phyloP scores from a whole-genome alignment of 2,888 invertebrate species.

The Agrilus biguttatus region DNA sequence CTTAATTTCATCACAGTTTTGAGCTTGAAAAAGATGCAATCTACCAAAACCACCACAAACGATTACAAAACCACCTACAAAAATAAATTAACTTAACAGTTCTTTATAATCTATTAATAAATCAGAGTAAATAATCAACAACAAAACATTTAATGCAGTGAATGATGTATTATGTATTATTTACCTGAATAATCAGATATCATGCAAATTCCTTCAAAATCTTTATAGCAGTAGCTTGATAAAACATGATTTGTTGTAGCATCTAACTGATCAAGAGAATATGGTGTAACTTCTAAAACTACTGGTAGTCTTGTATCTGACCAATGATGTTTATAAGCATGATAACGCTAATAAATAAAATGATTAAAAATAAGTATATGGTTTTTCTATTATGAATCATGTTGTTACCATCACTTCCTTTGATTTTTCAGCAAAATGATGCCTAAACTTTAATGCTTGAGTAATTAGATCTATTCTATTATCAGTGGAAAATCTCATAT shows the following conservation, averaged over 20 bases:
- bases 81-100: not conserved
- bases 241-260: slow-evolving; percentile 69
- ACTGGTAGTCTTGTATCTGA: slow-evolving; percentile 81
- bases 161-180: not conserved
- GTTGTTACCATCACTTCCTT: slow-evolving; percentile 59
- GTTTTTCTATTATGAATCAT: not conserved
- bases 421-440: slow-evolving; percentile 66
- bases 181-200: slow-evolving; percentile 71
- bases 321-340: slow-evolving; percentile 94
- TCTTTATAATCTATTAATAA: not conserved
- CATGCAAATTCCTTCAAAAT: slow-evolving; percentile 66
- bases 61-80: slow-evolving; percentile 66
- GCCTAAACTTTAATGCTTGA: slow-evolving; percentile 71
- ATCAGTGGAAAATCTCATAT: slow-evolving; percentile 94
- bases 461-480: slow-evolving; percentile 85
- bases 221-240: slow-evolving; percentile 74
- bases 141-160: no score
- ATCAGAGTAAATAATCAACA: no score
- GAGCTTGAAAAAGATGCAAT: slow-evolving; percentile 78
- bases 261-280: slow-evolving; percentile 84
- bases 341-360: slow-evolving; percentile 37
- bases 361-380: slow-evolving; percentile 4
- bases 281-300: slow-evolving; percentile 81
- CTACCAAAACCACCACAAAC: slow-evolving; percentile 85
- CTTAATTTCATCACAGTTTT: slow-evolving; percentile 75